Base-by-base conservation (phyloP, 2,113 vertebrate genomes). In the Cyanistes caeruleus region DNA sequence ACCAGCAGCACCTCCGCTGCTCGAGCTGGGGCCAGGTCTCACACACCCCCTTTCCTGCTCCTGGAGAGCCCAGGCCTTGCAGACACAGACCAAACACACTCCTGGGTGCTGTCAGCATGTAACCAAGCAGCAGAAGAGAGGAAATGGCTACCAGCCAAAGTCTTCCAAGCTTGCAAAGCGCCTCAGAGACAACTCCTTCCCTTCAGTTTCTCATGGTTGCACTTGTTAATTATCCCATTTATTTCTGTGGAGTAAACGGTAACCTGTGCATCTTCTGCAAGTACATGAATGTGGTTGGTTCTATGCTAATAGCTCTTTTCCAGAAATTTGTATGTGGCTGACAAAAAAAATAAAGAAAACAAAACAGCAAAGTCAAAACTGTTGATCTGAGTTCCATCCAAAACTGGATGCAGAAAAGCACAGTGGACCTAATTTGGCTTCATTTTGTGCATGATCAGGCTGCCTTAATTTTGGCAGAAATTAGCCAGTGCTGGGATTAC, bases 31-130 rank as follows among this genome's bases (percentile, higher is more conserved):
- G 20, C 19, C 16, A 8, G 59, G 11, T 51, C 79, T 55, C 73
- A 53, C 2, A 1, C 5, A 3, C 5, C 5, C 5, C 3, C 5
- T 35, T n/a, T 35, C 24, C n/a, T 1, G 1, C 0, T 12, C 10
- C 3, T 49, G 22, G 14, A 11, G 53, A 76, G 58, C 49, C 35
- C 14, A 3, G 10, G 18, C 8, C 30, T 20, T 39, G 7, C 59
- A 70, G 28, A 51, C 62, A 46, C 27, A 51, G 11, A 15, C 7
- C 39, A 35, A 67, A 63, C 33, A 28, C 2, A 0, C 31, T 31
- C 60, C 31, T 5, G 8, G 8, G 15, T 28, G 44, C 4, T 21
- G 44, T 49, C n/a, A 70, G 35, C 24, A 13, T 48, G 68, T 52
- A 78, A 59, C 64, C 7, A 9, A 84, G 39, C 1, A 9, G 48